phyloP scores from a whole-genome alignment of 1,140 invertebrate genomes.

The Drosophila takahashii region DNA sequence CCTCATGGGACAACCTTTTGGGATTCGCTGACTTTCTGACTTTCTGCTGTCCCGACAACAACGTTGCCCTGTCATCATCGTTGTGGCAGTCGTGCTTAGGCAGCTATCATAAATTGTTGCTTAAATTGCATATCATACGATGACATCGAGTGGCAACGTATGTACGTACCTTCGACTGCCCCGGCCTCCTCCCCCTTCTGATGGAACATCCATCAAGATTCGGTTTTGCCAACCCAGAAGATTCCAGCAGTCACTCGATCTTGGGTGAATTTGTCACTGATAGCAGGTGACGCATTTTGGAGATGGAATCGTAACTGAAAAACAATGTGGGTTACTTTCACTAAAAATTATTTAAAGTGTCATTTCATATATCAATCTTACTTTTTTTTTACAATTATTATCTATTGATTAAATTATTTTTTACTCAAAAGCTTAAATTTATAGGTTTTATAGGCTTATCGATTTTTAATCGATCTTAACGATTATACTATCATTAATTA shows the following conservation, averaged over 20 bases:
- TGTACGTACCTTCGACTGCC: background rate
- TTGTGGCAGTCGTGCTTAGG: slow-evolving; percentile 53
- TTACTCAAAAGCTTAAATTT: too few relatives aligned
- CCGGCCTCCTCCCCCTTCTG: background rate
- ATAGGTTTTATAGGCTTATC: too few relatives aligned
- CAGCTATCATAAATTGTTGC: slow-evolving; percentile 72
- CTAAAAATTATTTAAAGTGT: background rate
- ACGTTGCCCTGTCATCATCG: slow-evolving; percentile 35
- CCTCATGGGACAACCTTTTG: slow-evolving; percentile 19
- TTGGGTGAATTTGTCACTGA: slow-evolving; percentile 12
- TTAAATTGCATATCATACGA: slow-evolving; percentile 70
- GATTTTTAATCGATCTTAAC: background rate
- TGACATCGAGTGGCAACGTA: slow-evolving; percentile 55
- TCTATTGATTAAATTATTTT: too few relatives aligned
- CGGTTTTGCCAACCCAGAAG: slow-evolving; percentile 28
- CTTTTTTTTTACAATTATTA: too few relatives aligned
- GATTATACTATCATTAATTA: background rate
- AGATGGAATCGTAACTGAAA: slow-evolving; percentile 3
- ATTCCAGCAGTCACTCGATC: slow-evolving; percentile 11
- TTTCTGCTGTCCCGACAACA: slow-evolving; percentile 18
- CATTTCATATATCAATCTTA: too few relatives aligned
- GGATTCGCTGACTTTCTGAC: slow-evolving; percentile 2
- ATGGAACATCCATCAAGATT: slow-evolving; percentile 38
- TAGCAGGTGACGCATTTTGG: slow-evolving; percentile 36
- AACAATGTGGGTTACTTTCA: background rate